These are phyloP conservation scores for Atlantisia rogersi DNA, from an alignment of 2,113 vertebrate genomes.

Conservation along the genomic window DNA sequence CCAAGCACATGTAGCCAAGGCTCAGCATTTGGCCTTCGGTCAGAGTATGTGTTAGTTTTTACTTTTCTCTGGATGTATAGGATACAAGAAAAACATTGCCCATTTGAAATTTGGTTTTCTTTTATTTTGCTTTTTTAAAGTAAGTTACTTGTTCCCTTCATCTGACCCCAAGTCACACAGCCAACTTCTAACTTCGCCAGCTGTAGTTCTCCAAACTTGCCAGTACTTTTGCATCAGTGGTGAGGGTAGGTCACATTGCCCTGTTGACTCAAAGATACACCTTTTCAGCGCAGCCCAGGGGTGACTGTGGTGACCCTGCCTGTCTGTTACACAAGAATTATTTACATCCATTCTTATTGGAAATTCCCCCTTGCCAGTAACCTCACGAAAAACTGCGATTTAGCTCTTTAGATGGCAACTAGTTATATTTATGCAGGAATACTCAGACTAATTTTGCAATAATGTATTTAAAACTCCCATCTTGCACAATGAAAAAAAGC, in stretches of 20 bases:
- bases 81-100: background rate
- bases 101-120: background rate
- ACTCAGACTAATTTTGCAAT: background rate
- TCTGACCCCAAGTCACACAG: background rate
- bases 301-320: background rate
- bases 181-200: background rate
- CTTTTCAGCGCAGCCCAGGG: background rate
- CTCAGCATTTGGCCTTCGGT: background rate
- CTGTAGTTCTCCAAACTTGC: background rate
- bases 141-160: background rate
- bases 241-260: background rate
- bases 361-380: background rate
- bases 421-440: background rate
- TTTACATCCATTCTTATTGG: background rate
- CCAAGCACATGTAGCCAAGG: background rate
- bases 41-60: background rate
- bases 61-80: background rate
- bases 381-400: background rate
- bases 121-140: background rate
- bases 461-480: background rate
- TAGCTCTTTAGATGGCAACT: background rate
- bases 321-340: background rate
- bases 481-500: background rate
- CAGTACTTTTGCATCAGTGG: background rate
- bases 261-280: conserved; percentile 2